phyloP scores from a whole-genome alignment of 23 tunicate species.

The Diplosoma virens region DNA sequence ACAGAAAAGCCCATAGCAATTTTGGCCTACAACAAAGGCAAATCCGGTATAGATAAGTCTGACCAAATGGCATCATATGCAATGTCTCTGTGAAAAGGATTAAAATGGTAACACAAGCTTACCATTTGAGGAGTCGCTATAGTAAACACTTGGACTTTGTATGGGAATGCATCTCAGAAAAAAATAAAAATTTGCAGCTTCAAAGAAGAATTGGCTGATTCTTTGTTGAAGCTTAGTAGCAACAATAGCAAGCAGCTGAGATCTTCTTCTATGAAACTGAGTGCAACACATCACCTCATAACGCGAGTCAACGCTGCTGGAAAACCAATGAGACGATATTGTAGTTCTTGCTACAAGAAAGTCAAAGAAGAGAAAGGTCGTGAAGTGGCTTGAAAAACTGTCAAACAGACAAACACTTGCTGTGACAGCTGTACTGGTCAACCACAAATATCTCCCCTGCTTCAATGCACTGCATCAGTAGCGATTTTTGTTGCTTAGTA shows the following conservation, averaged over 20 bases:
- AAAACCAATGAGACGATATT: slow-evolving; percentile 9
- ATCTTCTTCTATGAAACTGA: slow-evolving; percentile 6
- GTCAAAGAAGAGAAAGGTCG: slow-evolving; percentile 10
- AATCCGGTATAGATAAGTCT: slow-evolving; percentile 17
- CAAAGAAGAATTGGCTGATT: slow-evolving; percentile 25
- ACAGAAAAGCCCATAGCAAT: slow-evolving; percentile 25
- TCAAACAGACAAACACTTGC: slow-evolving; percentile 1
- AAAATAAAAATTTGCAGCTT: slow-evolving; percentile 14
- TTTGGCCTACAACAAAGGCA: slow-evolving; percentile 31
- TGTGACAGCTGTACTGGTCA: slow-evolving; percentile 16
- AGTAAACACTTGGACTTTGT: slow-evolving; percentile 10
- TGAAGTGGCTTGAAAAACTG: slow-evolving; percentile 24
- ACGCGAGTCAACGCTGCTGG: background rate
- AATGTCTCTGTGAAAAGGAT: slow-evolving; percentile 22
- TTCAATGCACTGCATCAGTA: slow-evolving; percentile 20
- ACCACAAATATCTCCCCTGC: slow-evolving; percentile 19
- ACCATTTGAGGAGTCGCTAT: slow-evolving; percentile 19
- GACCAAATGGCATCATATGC: slow-evolving; percentile 39
- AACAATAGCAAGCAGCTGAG: slow-evolving; percentile 1
- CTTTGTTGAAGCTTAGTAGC: slow-evolving; percentile 19
- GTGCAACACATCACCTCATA: slow-evolving; percentile 16
- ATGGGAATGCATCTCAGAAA: slow-evolving; percentile 19
- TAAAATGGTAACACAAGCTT: slow-evolving; percentile 29
- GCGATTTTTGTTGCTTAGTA: slow-evolving; percentile 15
- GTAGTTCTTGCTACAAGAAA: slow-evolving; percentile 12